phyloP scores from a whole-genome alignment of 1,140 invertebrate genomes.

The Carposina sasakii region DNA sequence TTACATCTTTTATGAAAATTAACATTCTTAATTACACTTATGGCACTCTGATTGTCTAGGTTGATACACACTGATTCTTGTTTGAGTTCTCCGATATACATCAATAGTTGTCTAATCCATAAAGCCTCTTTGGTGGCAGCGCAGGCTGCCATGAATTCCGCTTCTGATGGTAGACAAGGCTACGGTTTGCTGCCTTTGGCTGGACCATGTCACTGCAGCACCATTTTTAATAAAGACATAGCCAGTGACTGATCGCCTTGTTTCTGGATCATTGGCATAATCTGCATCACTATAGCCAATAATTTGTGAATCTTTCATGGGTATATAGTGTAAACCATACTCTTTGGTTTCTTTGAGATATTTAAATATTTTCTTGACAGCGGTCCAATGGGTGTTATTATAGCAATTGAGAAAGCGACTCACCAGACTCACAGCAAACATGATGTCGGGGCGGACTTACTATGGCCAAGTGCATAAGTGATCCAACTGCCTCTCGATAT shows the following conservation, averaged over 20 bases:
- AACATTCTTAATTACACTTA: constrained; percentile 8
- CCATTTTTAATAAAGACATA: constrained; percentile 23
- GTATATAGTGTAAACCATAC: constrained; percentile 17
- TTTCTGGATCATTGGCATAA: constrained; percentile 34
- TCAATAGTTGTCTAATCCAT: constrained; percentile 1
- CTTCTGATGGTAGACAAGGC: not conserved
- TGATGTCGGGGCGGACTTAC: constrained; percentile 44
- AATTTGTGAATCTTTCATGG: too few species aligned
- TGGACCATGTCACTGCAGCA: constrained; percentile 12
- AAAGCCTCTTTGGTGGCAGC: not conserved
- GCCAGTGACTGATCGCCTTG: constrained; percentile 35
- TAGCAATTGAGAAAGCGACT: constrained; percentile 40
- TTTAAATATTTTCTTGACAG: constrained; percentile 28
- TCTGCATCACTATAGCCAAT: constrained; percentile 40
- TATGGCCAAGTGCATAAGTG: constrained; percentile 50
- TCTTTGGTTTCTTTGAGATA: constrained; percentile 51
- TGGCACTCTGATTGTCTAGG: constrained; percentile 12
- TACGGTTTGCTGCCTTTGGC: constrained; percentile 37
- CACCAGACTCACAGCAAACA: constrained; percentile 13
- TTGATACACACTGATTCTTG: constrained; percentile 21
- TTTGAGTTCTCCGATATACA: constrained; percentile 20
- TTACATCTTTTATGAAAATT: constrained; percentile 1
- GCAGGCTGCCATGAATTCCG: constrained; percentile 2
- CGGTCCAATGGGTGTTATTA: constrained; percentile 32
- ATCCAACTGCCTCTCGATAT: constrained; percentile 47